Evolutionary conservation across 2,888 invertebrate species (phyloP), one percentile per base, ranked within the genome.

Genomic region (Norana najaformis): DNA sequence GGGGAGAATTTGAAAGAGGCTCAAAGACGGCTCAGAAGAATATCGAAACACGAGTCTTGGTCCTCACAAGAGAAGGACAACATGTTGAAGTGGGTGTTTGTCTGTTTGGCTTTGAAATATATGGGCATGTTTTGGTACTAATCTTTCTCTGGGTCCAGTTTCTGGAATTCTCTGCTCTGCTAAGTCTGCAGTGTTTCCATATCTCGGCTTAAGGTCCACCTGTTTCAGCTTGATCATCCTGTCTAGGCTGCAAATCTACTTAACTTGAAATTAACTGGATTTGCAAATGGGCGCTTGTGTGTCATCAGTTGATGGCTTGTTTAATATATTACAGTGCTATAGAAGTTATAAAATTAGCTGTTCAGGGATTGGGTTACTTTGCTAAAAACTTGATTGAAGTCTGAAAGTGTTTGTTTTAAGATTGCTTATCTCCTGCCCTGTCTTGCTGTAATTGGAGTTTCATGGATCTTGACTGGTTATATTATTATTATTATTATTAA

Each of bases 21-120:
- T 98, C 97, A 14, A 98, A 98, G 94, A 97, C 97, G 82, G 97
- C 98, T 0, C 97, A 97, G 1, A 98, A 98, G 95, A 98, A 98
- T 95, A 97, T 99, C 34, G 97, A 98, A 94, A 97, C 98, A 0
- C 97, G 91, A 88, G 92, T 94, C n/a, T 92, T 93, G 23, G 93
- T 93, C 41, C 41, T 92, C 34, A 91, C 92, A 36, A 89, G 90
- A 37, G 96, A 97, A 89, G 98, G 98, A 92, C 96, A 96, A 94
- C 94, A 96, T 93, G 96, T 97, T 90, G 96, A 96, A 95, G 97
- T 69, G n/a, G n/a, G 69, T n/a, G 69, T 13, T 11, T 11, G 1
- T n/a, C 69, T 69, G 69, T 69, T 69, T 69, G 69, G 16, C 30
- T 69, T 69, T 30, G 11, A n/a, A 69, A 69, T 69, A 69, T 47